Percentiles rank a stretch among this genome's conserved stretches.
These are phyloP conservation scores for Pissodes strobi DNA, from an alignment of 1,140 invertebrate genomes.

Conservation along the genomic window DNA sequence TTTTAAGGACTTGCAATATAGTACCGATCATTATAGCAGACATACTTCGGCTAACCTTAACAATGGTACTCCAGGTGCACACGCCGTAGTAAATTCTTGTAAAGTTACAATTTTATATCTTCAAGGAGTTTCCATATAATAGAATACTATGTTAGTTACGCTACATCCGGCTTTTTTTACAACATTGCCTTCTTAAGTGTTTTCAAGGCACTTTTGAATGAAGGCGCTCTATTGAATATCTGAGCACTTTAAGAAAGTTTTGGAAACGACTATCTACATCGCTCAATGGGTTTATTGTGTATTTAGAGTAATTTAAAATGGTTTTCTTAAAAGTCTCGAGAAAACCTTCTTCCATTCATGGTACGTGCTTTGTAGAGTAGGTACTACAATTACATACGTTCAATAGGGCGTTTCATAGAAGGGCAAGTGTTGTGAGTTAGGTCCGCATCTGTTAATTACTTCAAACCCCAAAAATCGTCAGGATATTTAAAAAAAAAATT, in stretches of 20 bases:
- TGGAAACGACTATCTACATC: too few species aligned
- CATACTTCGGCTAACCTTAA: slow-evolving; percentile 2
- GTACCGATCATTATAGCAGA: too few species aligned
- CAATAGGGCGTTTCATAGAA: too few species aligned
- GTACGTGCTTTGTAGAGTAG: background rate
- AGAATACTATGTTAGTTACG: background rate
- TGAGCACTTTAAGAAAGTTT: background rate
- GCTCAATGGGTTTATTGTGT: slow-evolving; percentile 2
- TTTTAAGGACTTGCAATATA: too few species aligned
- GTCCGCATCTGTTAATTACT: too few species aligned
- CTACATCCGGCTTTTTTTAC: slow-evolving; percentile 1
- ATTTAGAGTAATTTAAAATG: background rate
- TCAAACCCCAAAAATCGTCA: too few species aligned
- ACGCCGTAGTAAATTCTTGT: background rate
- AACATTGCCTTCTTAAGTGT: slow-evolving; percentile 2
- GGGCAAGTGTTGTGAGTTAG: too few species aligned
- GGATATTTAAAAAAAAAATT: too few species aligned
- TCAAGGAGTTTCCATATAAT: background rate
- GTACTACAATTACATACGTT: background rate
- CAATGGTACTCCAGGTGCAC: slow-evolving; percentile 4
- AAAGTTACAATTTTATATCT: background rate
- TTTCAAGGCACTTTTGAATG: slow-evolving; percentile 2
- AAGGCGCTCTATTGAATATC: background rate
- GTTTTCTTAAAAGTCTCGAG: background rate
- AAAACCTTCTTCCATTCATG: background rate